phyloP scores from a whole-genome alignment of 2,113 vertebrate species.

The Tachysurus vachellii region DNA sequence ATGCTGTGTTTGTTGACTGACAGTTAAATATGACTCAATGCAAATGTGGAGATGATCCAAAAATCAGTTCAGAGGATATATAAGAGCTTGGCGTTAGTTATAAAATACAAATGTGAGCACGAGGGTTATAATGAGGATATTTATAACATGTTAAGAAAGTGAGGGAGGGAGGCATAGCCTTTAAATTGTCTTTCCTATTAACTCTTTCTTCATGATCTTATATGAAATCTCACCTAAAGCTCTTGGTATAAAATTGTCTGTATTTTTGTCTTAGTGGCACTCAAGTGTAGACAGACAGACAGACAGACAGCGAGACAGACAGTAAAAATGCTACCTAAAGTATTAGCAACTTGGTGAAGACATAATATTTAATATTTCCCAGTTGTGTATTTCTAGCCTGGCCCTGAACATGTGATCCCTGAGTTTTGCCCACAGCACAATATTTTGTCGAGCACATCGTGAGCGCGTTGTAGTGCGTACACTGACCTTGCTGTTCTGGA shows the following conservation, averaged over 20 bases:
- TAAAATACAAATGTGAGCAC: neutral
- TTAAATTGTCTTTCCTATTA: neutral
- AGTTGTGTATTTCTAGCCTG: neutral
- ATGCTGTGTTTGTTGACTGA: neutral
- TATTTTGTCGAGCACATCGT: neutral
- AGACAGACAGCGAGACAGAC: neutral
- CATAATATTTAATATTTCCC: neutral
- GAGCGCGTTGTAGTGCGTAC: neutral
- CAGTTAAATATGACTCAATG: no score
- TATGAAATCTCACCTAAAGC: neutral
- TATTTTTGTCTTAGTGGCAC: neutral
- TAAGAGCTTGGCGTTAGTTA: neutral
- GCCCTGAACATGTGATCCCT: neutral
- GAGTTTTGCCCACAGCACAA: neutral
- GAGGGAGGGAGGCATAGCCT: neutral
- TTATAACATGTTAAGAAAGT: neutral
- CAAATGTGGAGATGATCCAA: neutral
- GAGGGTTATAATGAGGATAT: neutral
- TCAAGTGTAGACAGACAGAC: neutral
- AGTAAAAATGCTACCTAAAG: neutral
- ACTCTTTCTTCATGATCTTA: neutral
- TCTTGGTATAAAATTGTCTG: neutral
- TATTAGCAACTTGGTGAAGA: neutral
- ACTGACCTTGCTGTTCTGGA: conserved; percentile 97
- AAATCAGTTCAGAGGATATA: neutral